Percentiles rank a stretch among this genome's conserved stretches.
phyloP scores from a whole-genome alignment of 2,797 vertebrate genomes.

The Peromyscus melanophrys region DNA sequence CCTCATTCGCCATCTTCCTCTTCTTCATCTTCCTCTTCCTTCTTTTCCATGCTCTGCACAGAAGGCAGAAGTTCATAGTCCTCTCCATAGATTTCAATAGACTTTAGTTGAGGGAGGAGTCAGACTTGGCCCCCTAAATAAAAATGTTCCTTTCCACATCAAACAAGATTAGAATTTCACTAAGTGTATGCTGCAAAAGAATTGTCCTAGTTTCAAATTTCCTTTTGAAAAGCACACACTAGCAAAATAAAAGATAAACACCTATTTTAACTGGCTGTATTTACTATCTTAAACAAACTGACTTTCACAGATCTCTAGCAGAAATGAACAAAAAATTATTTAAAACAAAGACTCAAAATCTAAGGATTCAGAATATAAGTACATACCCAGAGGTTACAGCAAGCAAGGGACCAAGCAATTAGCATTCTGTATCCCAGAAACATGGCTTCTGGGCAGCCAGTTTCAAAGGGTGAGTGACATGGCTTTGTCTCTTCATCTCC shows the following conservation, averaged over 20 bases:
- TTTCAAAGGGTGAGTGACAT: neutral
- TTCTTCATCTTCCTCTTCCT: neutral
- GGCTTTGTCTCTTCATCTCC: neutral
- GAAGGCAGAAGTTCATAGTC: neutral
- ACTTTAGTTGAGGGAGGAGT: neutral
- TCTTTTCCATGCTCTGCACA: neutral
- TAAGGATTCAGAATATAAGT: conserved; percentile 44
- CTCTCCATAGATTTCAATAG: neutral
- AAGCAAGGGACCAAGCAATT: neutral
- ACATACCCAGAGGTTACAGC: neutral
- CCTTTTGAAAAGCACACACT: conserved; percentile 29
- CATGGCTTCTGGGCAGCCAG: neutral
- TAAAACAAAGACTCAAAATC: conserved; percentile 58
- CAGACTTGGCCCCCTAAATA: conserved; percentile 48
- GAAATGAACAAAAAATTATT: conserved; percentile 61
- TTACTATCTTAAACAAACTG: neutral
- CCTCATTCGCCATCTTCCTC: neutral
- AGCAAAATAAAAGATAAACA: conserved; percentile 51
- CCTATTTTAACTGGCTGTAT: conserved; percentile 31
- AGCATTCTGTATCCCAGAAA: neutral
- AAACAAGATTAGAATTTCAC: neutral
- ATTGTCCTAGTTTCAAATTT: conserved; percentile 56
- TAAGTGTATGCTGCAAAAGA: conserved; percentile 25
- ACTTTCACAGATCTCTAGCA: conserved; percentile 34
- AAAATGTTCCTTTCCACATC: conserved; percentile 55